A percentile compares a stretch with the other conserved stretches of the same genome.
These are phyloP conservation scores for Dasysyrphus tricinctus DNA, from an alignment of 2,888 invertebrate species.

Conservation along the genomic window DNA sequence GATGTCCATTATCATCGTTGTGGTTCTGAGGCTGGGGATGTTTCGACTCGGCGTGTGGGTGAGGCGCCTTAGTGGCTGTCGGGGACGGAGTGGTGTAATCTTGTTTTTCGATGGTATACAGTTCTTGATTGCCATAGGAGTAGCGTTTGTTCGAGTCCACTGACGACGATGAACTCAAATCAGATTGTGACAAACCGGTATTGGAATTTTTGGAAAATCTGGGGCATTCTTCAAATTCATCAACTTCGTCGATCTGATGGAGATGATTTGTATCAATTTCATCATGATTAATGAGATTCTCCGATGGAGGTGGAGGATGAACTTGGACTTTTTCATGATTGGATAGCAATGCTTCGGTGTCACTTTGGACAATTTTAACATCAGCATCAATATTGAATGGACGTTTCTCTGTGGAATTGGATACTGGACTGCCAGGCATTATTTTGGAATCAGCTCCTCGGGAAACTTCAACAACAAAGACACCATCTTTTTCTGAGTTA, in stretches of 20 bases:
- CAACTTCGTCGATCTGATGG: conserved; percentile 81
- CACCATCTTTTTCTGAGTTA: conserved; percentile 88
- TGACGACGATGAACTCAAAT: conserved; percentile 89
- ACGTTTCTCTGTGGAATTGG: conserved; percentile 78
- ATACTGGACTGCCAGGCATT: conserved; percentile 79
- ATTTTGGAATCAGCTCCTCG: conserved; percentile 84
- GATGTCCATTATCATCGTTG: conserved; percentile 77
- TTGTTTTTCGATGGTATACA: conserved; percentile 89
- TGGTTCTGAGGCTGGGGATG: conserved; percentile 72
- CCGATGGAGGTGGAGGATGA: conserved; percentile 82
- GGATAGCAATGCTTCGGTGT: conserved; percentile 68
- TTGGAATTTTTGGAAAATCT: conserved; percentile 85
- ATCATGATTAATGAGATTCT: conserved; percentile 77
- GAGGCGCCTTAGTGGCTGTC: conserved; percentile 73
- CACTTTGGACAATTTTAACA: conserved; percentile 81
- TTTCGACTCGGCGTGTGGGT: conserved; percentile 71
- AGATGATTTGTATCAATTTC: conserved; percentile 79
- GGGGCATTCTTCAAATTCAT: conserved; percentile 79
- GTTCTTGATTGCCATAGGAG: conserved; percentile 91
- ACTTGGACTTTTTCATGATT: conserved; percentile 83
- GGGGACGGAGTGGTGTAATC: conserved; percentile 85
- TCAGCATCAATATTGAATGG: conserved; percentile 82
- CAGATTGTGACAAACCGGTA: conserved; percentile 92
- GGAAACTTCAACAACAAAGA: conserved; percentile 89
- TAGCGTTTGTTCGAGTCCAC: conserved; percentile 90